Evolutionary conservation across 2,113 vertebrate species (phyloP).

Genomic region (Pleuronectes platessa): DNA sequence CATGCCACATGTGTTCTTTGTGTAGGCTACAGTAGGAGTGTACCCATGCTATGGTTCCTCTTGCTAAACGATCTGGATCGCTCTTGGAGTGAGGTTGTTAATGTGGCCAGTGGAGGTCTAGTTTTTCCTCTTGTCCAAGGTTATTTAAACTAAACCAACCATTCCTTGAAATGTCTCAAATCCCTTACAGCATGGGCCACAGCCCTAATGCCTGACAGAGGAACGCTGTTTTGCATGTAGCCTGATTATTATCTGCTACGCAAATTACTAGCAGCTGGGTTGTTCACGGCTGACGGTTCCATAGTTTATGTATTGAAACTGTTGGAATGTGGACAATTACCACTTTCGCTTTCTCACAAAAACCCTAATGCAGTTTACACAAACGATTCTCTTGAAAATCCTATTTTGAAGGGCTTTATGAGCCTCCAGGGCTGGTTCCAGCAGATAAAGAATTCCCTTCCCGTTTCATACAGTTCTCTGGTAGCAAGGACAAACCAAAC

Average conservation of each 20-base stretch:
- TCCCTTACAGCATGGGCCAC: conserved; percentile 71
- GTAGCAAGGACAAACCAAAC: conserved; percentile 49
- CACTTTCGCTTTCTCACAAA: conserved; percentile 89
- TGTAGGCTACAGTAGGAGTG: conserved; percentile 42
- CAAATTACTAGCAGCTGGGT: conserved; percentile 93
- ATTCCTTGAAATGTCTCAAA: conserved; percentile 75
- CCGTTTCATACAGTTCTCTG: conserved; percentile 41
- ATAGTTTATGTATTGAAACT: conserved; percentile 91
- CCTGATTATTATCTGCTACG: conserved; percentile 90
- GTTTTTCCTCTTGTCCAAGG: conserved; percentile 77
- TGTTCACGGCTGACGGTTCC: conserved; percentile 85
- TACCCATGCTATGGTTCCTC: conserved; percentile 44
- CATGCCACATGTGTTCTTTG: conserved; percentile 51
- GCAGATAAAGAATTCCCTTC: conserved; percentile 49
- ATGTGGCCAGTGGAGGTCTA: conserved; percentile 70
- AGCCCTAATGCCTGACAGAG: conserved; percentile 80
- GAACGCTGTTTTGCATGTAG: conserved; percentile 88
- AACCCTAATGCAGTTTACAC: conserved; percentile 83
- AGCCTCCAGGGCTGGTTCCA: conserved; percentile 68
- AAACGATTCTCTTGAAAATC: conserved; percentile 82
- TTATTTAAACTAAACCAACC: conserved; percentile 84
- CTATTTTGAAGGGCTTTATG: conserved; percentile 70
- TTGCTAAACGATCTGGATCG: conserved; percentile 64
- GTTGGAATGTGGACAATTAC: conserved; percentile 93
- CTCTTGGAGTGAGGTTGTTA: conserved; percentile 59